Evolutionary conservation across 1,140 invertebrate genomes (phyloP), one percentile per base, ranked within the genome.

Genomic region (Sminthurides bifidus): DNA sequence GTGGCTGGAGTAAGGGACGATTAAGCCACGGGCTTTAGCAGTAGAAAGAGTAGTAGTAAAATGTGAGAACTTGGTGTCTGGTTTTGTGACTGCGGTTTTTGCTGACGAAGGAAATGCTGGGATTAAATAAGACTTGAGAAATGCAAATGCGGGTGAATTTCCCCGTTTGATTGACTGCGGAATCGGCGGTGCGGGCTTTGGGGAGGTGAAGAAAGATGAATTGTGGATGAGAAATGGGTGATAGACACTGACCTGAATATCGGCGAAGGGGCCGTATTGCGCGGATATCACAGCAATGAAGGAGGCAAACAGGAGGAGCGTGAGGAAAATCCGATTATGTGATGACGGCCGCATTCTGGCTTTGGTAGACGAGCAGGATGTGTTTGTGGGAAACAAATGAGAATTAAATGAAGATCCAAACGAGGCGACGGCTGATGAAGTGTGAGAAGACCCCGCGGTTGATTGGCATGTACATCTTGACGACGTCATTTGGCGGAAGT

Each of bases 211-310:
- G 23, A 41, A 17, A 6, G 4, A 8, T 41, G 6, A 15, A 41
- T 41, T 8, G 38, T 41, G 23, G 23, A 41, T 17, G n/a, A 4
- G 5, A 26, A 26, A 46, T 30, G 44, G 17, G n/a, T n/a, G n/a
- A n/a, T n/a, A n/a, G n/a, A n/a, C n/a, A n/a, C 50, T 10, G 8
- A 52, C 50, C 50, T 52, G 50, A n/a, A 52, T 8, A 24, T 52
- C 50, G 5, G 50, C 26, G 41, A 52, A 52, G 31, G 50, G 37
- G 4, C 50, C 50, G 14, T 5, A 38, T 24, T 40, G 38, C 6
- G 6, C 50, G 8, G 33, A 3, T 38, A 52, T 49, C 27, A 49
- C 46, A 49, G 21, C 30, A 33, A 49, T 49, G 10, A 19, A 19
- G 27, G 46, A 49, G 2, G 46, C 24, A 6, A 49, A 19, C 10